A percentile compares a stretch with the other conserved stretches of the same genome.
Conservation (phyloP, 2,888 invertebrate genomes). For the Tricholauxania praeusta region DNA sequence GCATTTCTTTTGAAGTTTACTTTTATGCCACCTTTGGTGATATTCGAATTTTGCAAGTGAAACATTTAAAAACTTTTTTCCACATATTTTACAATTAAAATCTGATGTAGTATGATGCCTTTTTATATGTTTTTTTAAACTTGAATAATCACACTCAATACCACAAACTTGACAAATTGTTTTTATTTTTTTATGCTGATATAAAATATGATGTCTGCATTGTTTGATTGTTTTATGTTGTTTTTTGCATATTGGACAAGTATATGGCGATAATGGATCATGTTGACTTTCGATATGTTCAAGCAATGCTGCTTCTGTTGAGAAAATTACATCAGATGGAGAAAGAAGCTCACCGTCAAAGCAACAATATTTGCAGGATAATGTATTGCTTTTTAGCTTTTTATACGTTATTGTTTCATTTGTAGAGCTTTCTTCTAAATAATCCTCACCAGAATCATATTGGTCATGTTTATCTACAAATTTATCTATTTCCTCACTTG, state of each 20-base stretch:
- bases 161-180: background rate
- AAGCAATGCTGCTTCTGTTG: background rate
- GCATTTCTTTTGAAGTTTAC: background rate
- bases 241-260: background rate
- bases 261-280: background rate
- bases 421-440: background rate
- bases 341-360: background rate
- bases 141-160: background rate
- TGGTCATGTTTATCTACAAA: background rate
- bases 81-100: background rate
- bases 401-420: background rate
- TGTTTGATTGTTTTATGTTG: background rate
- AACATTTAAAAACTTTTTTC: background rate
- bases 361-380: background rate
- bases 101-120: background rate
- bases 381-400: background rate
- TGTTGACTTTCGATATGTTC: background rate
- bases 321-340: background rate
- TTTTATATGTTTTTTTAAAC: background rate
- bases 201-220: background rate
- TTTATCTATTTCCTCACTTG: background rate
- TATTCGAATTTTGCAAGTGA: background rate
- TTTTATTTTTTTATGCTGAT: background rate
- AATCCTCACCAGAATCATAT: background rate
- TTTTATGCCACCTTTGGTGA: conserved; percentile 8